Conservation (phyloP, 2,888 invertebrate genomes). For the Melieria crassipennis region DNA sequence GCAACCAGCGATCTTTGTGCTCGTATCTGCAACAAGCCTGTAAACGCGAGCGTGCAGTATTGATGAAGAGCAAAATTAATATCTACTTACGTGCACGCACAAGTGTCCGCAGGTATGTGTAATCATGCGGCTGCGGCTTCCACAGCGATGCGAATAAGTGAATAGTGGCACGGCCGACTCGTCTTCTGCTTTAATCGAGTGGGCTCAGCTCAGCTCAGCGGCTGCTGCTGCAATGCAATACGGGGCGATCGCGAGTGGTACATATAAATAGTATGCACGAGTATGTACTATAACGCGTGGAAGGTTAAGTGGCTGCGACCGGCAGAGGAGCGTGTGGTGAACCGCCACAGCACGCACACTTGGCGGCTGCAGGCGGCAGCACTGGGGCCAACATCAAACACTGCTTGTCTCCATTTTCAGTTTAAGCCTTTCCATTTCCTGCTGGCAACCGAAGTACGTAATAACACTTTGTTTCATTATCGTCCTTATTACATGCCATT, state of each 20-base stretch:
- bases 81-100: slow-evolving; percentile 22
- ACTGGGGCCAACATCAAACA: slow-evolving; percentile 25
- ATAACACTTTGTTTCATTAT: slow-evolving; percentile 30
- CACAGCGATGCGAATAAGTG: neutral
- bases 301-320: slow-evolving; percentile 42
- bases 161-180: slow-evolving; percentile 4
- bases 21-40: too few species aligned
- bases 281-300: slow-evolving; percentile 18
- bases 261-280: neutral
- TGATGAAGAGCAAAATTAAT: slow-evolving; percentile 24
- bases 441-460: neutral
- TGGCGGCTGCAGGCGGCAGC: slow-evolving; percentile 17
- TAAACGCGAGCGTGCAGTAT: too few species aligned
- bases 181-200: slow-evolving; percentile 27
- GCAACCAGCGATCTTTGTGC: too few species aligned
- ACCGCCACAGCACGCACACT: neutral
- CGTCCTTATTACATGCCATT: slow-evolving; percentile 29
- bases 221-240: neutral
- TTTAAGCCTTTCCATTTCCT: slow-evolving; percentile 23
- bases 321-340: slow-evolving; percentile 7
- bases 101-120: neutral
- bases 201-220: slow-evolving; percentile 6
- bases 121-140: neutral
- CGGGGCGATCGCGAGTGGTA: neutral
- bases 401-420: slow-evolving; percentile 29